A percentile compares a stretch with the other conserved stretches of the same genome.
These are phyloP conservation scores for Apodemus agrarius DNA, from an alignment of 2,797 vertebrate genomes.

Conservation along the genomic window DNA sequence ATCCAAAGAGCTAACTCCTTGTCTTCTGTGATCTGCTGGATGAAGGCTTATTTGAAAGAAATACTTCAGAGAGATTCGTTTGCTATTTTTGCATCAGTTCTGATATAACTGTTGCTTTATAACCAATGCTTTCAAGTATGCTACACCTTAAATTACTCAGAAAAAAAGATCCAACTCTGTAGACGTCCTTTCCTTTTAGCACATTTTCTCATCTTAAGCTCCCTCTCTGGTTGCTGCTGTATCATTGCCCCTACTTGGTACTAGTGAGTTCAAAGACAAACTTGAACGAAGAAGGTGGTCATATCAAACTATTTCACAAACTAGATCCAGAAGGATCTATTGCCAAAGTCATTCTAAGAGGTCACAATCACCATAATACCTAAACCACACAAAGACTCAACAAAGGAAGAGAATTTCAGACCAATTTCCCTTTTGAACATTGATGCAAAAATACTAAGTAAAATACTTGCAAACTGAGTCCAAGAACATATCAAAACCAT, in stretches of 20 bases:
- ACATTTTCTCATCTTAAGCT: slow-evolving; percentile 20
- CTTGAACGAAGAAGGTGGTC: not conserved
- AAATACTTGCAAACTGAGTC: not conserved
- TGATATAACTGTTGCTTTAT: slow-evolving; percentile 61
- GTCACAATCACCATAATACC: not conserved
- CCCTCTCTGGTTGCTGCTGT: not conserved
- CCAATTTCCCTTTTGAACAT: not conserved
- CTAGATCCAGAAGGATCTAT: not conserved
- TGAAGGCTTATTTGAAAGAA: slow-evolving; percentile 62
- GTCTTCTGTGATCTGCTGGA: slow-evolving; percentile 62
- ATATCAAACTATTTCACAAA: not conserved
- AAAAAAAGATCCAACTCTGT: slow-evolving; percentile 10
- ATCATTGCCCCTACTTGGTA: not conserved
- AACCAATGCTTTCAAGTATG: slow-evolving; percentile 69
- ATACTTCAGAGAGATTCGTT: slow-evolving; percentile 62
- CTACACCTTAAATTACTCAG: slow-evolving; percentile 55
- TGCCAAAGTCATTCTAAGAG: not conserved
- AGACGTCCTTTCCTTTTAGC: slow-evolving; percentile 47
- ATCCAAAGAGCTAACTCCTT: not conserved
- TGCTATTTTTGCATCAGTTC: slow-evolving; percentile 61
- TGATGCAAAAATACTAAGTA: not conserved
- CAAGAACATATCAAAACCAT: not conserved
- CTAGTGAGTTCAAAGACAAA: slow-evolving; percentile 51
- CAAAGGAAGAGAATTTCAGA: not conserved
- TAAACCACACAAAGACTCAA: not conserved